Percentiles rank a stretch among this genome's conserved stretches.
Conservation (phyloP, 2,113 vertebrate species). For the Probosciger aterrimus region DNA sequence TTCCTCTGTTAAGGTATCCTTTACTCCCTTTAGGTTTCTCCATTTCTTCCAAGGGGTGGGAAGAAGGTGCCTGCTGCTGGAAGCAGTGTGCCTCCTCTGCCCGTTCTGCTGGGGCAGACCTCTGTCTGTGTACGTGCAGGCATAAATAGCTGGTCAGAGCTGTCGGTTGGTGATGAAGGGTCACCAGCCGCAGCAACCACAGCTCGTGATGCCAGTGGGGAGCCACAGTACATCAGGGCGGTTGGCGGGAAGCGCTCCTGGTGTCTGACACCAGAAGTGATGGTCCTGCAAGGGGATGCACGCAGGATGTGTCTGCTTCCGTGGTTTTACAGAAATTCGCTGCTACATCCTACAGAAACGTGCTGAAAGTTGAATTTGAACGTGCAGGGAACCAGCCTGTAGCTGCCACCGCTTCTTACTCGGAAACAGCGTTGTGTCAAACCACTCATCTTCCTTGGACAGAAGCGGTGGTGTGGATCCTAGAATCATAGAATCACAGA, state of each 20-base stretch:
- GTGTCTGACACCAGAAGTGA: not conserved
- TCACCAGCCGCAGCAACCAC: not conserved
- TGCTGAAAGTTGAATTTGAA: not conserved
- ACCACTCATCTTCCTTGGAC: fast-evolving
- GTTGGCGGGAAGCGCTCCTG: not conserved
- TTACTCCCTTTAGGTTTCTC: not conserved
- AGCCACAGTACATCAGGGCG: not conserved
- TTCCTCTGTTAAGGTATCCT: not conserved
- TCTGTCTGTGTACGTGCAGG: fast-evolving
- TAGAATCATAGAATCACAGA: not conserved
- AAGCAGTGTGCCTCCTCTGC: not conserved
- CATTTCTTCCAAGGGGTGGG: not conserved
- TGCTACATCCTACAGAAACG: not conserved
- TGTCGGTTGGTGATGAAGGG: not conserved
- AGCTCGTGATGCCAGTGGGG: not conserved
- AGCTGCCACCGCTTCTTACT: not conserved
- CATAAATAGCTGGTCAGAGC: not conserved
- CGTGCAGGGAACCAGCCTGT: not conserved
- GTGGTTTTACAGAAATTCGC: not conserved
- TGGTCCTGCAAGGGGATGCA: not conserved
- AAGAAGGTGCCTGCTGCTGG: not conserved
- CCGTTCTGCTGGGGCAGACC: fast-evolving
- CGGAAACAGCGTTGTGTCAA: not conserved
- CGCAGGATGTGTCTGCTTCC: not conserved
- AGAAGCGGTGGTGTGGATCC: not conserved